Evolutionary conservation across 2,888 invertebrate species (phyloP), one percentile per base, ranked within the genome.

Genomic region (Drepanosiphum platanoidis): DNA sequence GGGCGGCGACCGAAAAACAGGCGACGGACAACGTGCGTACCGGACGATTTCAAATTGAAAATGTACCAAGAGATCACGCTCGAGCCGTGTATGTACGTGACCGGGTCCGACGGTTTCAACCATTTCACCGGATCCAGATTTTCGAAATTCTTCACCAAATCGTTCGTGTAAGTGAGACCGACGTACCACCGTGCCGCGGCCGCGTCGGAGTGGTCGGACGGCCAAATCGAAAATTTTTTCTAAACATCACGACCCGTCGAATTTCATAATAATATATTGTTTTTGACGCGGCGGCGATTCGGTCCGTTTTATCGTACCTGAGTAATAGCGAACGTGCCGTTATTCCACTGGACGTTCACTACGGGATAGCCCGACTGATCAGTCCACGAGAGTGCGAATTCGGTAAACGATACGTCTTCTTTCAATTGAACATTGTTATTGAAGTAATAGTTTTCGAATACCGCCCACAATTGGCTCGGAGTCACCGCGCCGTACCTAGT

Each of bases 321-420:
- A 87, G 90, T 89, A 34, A 92, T 89, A 15, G 89, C 89, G 3
- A 91, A 90, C 0, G 88, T 87, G 4, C 90, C 91, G 0, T 89
- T 90, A 1, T 39, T 90, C 88, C 92, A 90, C 0, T 89, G 90
- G 0, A 94, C 91, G 0, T 91, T 92, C 7, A 94, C 89, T 0
- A 94, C 90, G 0, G 94, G 95, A 89, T 93, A 94, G 0, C 94
- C 94, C 0, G 93, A 91, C 89, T 95, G 94, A n/a, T 92, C 91
- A 0, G 94, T 94, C 94, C 95, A 95, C 0, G 93, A 91, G 88
- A 93, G 92, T 92, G 95, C 94, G 86, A 95, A 91, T 0, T 95
- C 92, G 0, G 93, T 71, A 36, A 86, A 77, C 0, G 64, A 27
- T 30, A 86, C 46, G 3, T 64, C 46, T 2, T 42, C 36, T 1